A percentile compares a stretch with the other conserved stretches of the same genome.
Conservation (phyloP, 2,113 vertebrate genomes). For the Amazona guildingii region DNA sequence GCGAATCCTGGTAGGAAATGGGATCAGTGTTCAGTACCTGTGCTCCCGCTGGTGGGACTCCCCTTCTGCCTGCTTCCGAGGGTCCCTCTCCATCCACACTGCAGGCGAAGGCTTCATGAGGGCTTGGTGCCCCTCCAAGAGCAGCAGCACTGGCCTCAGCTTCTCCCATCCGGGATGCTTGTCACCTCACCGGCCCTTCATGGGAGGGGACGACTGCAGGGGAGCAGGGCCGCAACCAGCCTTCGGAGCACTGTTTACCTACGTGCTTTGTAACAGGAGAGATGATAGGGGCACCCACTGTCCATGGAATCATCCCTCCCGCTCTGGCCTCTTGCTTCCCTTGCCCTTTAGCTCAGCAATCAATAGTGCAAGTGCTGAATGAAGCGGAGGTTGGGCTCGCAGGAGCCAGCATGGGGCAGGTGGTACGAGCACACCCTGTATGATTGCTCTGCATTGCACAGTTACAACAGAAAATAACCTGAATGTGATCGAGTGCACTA, state of each 20-base stretch:
- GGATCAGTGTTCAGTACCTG: accelerated
- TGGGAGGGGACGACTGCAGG: background rate
- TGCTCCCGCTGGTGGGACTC: accelerated
- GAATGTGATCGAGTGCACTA: background rate
- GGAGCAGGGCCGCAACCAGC: background rate
- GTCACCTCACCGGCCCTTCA: background rate
- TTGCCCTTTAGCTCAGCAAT: background rate
- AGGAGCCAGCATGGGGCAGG: background rate
- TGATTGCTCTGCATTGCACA: slow-evolving; percentile 20
- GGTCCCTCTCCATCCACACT: background rate
- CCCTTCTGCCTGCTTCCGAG: background rate
- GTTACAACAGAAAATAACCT: background rate
- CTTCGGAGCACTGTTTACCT: background rate
- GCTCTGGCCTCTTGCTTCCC: background rate
- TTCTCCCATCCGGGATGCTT: accelerated
- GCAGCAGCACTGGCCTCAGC: background rate
- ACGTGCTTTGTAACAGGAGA: background rate
- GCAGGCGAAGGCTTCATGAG: background rate
- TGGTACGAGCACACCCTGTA: accelerated
- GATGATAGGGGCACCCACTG: background rate
- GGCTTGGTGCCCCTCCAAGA: background rate
- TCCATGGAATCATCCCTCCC: background rate
- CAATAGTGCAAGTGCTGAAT: background rate
- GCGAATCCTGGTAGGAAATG: background rate
- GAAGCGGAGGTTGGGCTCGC: background rate